Evolutionary conservation across 2,888 invertebrate genomes (phyloP).

Genomic region (Lacanobia oleracea): DNA sequence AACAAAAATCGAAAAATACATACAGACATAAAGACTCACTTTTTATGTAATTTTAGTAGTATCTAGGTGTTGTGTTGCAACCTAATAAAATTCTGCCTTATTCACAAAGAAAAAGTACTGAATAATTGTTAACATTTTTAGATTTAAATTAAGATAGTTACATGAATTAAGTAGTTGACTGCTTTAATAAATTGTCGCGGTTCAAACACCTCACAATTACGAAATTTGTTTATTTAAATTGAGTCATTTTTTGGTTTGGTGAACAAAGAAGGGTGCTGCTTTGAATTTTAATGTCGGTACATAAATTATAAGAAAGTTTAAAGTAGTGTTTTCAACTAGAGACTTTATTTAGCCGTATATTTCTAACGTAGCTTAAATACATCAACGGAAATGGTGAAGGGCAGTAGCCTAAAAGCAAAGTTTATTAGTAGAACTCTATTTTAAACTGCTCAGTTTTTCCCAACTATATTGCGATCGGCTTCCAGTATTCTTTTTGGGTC

Average conservation of each 20-base stretch:
- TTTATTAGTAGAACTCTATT: neutral
- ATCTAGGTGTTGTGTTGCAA: slow-evolving; percentile 15
- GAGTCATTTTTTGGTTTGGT: neutral
- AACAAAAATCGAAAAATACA: neutral
- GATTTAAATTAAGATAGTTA: slow-evolving; percentile 43
- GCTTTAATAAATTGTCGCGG: slow-evolving; percentile 21
- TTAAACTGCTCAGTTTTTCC: neutral
- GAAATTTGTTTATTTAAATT: slow-evolving; percentile 33
- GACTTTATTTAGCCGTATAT: neutral
- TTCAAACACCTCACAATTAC: slow-evolving; percentile 23
- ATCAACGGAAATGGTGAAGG: neutral
- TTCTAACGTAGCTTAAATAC: neutral
- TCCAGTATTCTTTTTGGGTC: no score
- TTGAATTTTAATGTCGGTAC: slow-evolving; percentile 8
- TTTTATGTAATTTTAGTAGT: neutral
- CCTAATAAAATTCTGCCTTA: slow-evolving; percentile 13
- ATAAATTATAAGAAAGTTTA: slow-evolving; percentile 12
- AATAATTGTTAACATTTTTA: slow-evolving; percentile 33
- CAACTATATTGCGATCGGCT: no score
- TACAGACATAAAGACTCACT: neutral
- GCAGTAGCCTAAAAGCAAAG: neutral
- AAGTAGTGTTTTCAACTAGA: neutral
- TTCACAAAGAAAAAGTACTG: slow-evolving; percentile 11
- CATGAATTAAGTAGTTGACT: neutral
- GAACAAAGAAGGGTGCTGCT: neutral